phyloP scores from a whole-genome alignment of 92 coral and sea anemone genomes.

The Paragorgia papillata region DNA sequence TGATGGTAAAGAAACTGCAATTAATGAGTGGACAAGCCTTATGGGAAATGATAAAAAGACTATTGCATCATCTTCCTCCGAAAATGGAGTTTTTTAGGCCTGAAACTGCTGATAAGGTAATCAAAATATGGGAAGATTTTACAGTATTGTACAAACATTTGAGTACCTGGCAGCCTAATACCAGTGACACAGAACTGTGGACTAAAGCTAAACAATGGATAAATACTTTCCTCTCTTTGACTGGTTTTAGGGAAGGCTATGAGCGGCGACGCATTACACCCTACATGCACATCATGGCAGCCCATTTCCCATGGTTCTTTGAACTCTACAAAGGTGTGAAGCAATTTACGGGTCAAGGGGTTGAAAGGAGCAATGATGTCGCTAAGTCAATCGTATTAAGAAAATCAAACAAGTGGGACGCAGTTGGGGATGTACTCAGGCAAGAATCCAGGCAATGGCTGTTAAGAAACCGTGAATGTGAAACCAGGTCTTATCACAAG shows the following conservation, averaged over 20 bases:
- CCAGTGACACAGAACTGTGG: conserved; percentile 39
- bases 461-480: conserved; percentile 38
- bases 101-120: conserved; percentile 34
- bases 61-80: conserved; percentile 28
- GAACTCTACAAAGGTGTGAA: conserved; percentile 48
- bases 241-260: conserved; percentile 45
- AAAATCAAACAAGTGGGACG: conserved; percentile 68
- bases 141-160: conserved; percentile 22
- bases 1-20: conserved; percentile 39
- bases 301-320: conserved; percentile 63
- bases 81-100: conserved; percentile 20
- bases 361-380: conserved; percentile 55
- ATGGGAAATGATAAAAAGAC: conserved; percentile 51
- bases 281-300: conserved; percentile 57
- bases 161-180: conserved; percentile 43
- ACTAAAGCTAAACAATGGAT: conserved; percentile 58
- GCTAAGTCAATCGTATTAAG: not conserved
- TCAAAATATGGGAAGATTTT: conserved; percentile 48
- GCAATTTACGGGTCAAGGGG: conserved; percentile 68
- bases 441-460: conserved; percentile 65
- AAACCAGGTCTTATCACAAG: conserved; percentile 44
- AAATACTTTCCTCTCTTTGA: conserved; percentile 24
- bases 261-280: conserved; percentile 57
- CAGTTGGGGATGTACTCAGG: conserved; percentile 54
- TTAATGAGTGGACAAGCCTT: conserved; percentile 50